Base-by-base conservation (phyloP, 92 coral and sea anemone species). In the Porites divaricata region DNA sequence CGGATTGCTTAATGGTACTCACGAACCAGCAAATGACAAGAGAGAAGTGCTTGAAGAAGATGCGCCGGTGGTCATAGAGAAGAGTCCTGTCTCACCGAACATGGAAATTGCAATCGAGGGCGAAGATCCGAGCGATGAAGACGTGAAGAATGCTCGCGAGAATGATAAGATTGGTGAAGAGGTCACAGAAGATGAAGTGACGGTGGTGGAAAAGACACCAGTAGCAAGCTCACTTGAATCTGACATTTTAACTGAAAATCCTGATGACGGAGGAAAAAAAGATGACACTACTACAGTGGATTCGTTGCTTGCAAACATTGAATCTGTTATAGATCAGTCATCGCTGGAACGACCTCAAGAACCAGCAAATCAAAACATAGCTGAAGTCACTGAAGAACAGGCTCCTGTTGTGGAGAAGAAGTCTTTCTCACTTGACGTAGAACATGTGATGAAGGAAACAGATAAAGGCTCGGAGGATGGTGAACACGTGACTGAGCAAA, bases 11-110 rank as follows among this genome's bases (percentile, higher is more conserved):
- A 21, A 62, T 3, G 64, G 52, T 26, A 17, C 52, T 15, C 14
- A 57, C 67, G 68, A 57, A 19, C 28, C 20, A 56, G 26, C 12
- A 20, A 23, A n/a, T 12, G 22, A 24, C 59, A 54, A 78, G 28
- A 51, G 21, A 20, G 70, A 70, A 2, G 52, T 48, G 5, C 8
- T 81, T 12, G 61, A 81, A 21, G 77, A 81, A 22, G 85, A n/a
- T 45, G 12, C 58, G 6, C 78, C 78, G 1, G 62, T 22, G 35
- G 25, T 70, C 26, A 28, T 81, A 58, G 78, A 59, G 41, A 81
- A 62, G 48, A 81, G 78, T 35, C 48, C 70, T 19, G 58, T 57
- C 49, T 70, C 85, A 4, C 59, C 45, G 14, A 67, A 54, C 57
- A 20, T 54, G 23, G 76, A 69, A 15, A 16, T 14, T 9, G 58